Evolutionary conservation across 2,888 invertebrate genomes (phyloP).

Genomic region (Epistrophella euchroma): DNA sequence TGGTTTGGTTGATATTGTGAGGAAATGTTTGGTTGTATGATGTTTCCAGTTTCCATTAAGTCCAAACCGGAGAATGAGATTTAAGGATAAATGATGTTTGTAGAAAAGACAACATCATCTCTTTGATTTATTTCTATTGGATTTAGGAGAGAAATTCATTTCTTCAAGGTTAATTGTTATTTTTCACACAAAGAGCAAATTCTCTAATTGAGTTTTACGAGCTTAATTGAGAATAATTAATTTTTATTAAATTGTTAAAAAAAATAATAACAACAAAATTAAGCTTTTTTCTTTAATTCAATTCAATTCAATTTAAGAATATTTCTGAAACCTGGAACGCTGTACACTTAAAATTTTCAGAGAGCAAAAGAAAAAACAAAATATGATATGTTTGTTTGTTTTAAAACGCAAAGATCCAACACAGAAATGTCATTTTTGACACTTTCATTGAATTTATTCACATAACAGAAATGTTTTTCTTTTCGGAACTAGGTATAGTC

Average conservation of each 20-base stretch:
- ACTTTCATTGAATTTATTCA: too few species aligned
- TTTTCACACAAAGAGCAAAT: neutral
- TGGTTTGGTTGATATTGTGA: neutral
- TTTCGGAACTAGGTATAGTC: too few species aligned
- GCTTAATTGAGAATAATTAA: neutral
- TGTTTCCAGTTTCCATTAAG: slow-evolving; percentile 25
- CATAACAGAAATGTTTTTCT: too few species aligned
- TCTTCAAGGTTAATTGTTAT: slow-evolving; percentile 4
- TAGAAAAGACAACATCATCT: neutral
- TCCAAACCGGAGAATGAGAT: slow-evolving; percentile 6
- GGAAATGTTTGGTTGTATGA: slow-evolving; percentile 16
- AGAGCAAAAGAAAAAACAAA: neutral
- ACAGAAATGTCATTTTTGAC: too few species aligned
- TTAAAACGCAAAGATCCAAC: too few species aligned
- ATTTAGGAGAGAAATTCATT: neutral
- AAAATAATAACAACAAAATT: too few species aligned
- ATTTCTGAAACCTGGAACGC: neutral
- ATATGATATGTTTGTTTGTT: neutral
- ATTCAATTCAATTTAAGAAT: too few species aligned
- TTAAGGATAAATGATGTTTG: slow-evolving; percentile 26
- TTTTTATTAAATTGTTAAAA: neutral
- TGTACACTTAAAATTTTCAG: neutral
- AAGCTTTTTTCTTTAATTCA: too few species aligned
- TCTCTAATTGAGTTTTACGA: neutral
- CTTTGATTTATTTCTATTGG: slow-evolving; percentile 31